A percentile compares a stretch with the other conserved stretches of the same genome.
These are phyloP conservation scores for Echinarachnius parma DNA, from an alignment of 53 echinoderm and acorn worm species.

Conservation along the genomic window DNA sequence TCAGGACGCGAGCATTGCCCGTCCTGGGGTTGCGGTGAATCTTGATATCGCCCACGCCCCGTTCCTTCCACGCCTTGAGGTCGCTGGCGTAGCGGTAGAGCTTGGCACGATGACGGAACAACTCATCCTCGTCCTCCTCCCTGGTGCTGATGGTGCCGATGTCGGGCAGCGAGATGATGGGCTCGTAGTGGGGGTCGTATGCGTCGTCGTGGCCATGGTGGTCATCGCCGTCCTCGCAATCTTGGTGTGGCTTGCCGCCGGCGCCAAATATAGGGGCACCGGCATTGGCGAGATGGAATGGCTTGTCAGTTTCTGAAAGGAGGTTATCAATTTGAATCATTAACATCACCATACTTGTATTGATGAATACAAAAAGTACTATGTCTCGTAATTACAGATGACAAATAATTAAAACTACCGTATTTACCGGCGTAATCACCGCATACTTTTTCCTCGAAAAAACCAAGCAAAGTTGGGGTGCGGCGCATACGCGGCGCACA, in stretches of 20 bases:
- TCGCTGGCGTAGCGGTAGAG: slow-evolving; percentile 69
- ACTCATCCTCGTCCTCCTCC: slow-evolving; percentile 79
- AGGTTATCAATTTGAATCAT: too few species aligned
- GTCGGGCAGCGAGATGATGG: slow-evolving; percentile 82
- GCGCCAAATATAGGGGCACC: slow-evolving; percentile 74
- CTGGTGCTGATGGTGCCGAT: slow-evolving; percentile 68
- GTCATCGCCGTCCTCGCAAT: not conserved
- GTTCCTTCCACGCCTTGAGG: slow-evolving; percentile 78
- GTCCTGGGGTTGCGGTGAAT: slow-evolving; percentile 62
- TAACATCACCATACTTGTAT: too few species aligned
- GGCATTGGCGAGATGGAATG: slow-evolving; percentile 67
- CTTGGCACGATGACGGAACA: slow-evolving; percentile 73
- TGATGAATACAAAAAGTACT: too few species aligned
- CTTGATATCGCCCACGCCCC: slow-evolving; percentile 89
- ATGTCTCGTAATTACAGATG: too few species aligned
- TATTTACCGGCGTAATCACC: too few species aligned
- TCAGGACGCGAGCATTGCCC: slow-evolving; percentile 57
- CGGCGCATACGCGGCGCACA: too few species aligned
- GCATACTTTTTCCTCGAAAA: too few species aligned
- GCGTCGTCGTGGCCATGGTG: slow-evolving; percentile 34
- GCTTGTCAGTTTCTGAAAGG: slow-evolving; percentile 19
- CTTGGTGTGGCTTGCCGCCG: not conserved
- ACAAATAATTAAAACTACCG: too few species aligned
- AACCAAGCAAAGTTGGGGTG: too few species aligned
- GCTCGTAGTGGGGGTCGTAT: slow-evolving; percentile 91